Base-by-base conservation (phyloP, 2,113 vertebrate species). In the Pteruthius melanotis region DNA sequence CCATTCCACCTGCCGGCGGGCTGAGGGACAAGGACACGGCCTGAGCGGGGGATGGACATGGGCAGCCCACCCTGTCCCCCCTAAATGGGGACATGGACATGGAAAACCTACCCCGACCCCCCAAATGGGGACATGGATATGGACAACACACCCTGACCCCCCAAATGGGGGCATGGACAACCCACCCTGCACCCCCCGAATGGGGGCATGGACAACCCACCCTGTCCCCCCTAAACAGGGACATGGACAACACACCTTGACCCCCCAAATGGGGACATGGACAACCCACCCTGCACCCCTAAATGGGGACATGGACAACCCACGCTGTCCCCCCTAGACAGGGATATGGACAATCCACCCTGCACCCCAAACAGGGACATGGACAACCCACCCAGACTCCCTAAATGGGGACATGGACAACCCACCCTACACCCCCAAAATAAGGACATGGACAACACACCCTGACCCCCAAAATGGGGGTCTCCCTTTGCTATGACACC, bases 1-100 rank as follows among this genome's bases (percentile, higher is more conserved):
- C 99, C 99, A 99, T 99, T 98, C 98, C 99, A 98, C 98, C 98
- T 95, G 97, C 91, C 56, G 70, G 96, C 80, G 27, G 96, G 98
- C 98, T 97, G 98, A 2, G 19, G 90, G 77, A 75, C 84, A 70
- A 95, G 95, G 85, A 74, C 35, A 87, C 16, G 37, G 64, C 1
- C 23, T 85, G 15, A 87, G 80, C 0, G 5, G 1, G 17, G 63
- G 13, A 56, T 0, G 16, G 44, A 7, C 57, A 11, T 0, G 6
- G 76, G 8, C 33, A 65, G 9, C 53, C 18, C 17, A 10, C 2
- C 16, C 30, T 42, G 15, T 3, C 10, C 18, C 17, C 11, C 15
- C 4, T 11, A 7, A 5, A 9, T 0, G 0, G 27, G 22, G 20
- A 15, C 56, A 69, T 0, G 8, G 20, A 31, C 45, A 37, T 0